These are phyloP conservation scores for Entomobrya proxima DNA, from an alignment of 2,888 invertebrate species.

Conservation along the genomic window DNA sequence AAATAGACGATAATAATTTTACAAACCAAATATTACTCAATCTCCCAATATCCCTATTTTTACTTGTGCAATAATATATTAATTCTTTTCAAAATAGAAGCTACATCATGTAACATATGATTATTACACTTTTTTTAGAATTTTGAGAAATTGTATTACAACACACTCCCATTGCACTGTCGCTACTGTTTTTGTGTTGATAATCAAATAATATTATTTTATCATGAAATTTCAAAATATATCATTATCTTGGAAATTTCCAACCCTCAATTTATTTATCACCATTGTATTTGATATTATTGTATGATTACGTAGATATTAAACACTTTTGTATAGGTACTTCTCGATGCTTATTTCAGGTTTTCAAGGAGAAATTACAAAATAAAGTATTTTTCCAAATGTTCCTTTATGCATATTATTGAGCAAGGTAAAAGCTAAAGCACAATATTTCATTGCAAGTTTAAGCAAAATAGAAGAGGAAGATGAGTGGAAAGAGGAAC, in stretches of 20 bases:
- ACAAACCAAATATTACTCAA: not conserved
- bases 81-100: not conserved
- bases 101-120: not conserved
- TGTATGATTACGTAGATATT: constrained; percentile 3
- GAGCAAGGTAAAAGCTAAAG: not conserved
- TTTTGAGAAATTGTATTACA: no score
- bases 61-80: not conserved
- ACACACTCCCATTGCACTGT: not conserved
- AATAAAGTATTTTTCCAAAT: not conserved
- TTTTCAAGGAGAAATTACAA: constrained; percentile 30
- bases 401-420: not conserved
- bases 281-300: constrained; percentile 48
- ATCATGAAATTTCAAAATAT: constrained; percentile 52
- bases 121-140: constrained; percentile 1
- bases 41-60: not conserved
- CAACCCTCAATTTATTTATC: constrained; percentile 62
- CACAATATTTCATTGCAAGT: not conserved
- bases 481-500: constrained; percentile 11
- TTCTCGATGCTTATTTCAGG: constrained; percentile 15
- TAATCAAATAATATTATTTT: constrained; percentile 66
- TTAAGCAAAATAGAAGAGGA: not conserved
- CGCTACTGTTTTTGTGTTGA: constrained; percentile 15
- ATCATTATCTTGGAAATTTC: constrained; percentile 68
- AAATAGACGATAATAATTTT: not conserved
- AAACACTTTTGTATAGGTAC: not conserved